phyloP scores from a whole-genome alignment of 2,797 vertebrate genomes.

The Falco novaeseelandiae region DNA sequence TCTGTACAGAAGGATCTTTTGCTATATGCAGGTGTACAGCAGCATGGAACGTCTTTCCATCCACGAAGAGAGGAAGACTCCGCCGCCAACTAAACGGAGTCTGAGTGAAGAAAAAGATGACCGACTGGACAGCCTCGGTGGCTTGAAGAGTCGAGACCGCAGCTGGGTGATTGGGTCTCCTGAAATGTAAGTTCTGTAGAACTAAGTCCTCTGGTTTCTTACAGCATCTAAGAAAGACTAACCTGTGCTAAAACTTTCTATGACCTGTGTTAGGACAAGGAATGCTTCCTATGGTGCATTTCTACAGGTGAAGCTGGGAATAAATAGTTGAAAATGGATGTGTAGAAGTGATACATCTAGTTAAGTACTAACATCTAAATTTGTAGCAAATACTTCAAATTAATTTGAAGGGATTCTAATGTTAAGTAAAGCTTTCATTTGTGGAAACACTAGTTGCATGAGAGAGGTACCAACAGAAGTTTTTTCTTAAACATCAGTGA shows the following conservation, averaged over 20 bases:
- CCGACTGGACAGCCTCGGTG: slow-evolving; percentile 83
- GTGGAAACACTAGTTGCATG: not conserved
- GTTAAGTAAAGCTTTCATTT: not conserved
- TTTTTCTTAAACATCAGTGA: not conserved
- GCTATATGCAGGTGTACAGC: slow-evolving; percentile 87
- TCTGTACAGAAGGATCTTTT: not conserved
- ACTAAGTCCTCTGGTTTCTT: not conserved
- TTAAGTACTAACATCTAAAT: not conserved
- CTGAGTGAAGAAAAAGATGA: slow-evolving; percentile 95
- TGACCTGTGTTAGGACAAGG: not conserved
- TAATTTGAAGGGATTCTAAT: not conserved
- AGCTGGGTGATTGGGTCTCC: slow-evolving; percentile 94
- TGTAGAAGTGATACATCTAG: not conserved
- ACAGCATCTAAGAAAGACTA: not conserved
- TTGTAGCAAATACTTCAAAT: not conserved
- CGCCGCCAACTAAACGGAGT: slow-evolving; percentile 92
- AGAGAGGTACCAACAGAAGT: not conserved
- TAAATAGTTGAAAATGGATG: not conserved
- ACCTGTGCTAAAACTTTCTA: not conserved
- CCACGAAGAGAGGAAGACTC: slow-evolving; percentile 89
- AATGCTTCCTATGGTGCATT: not conserved
- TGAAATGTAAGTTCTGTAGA: slow-evolving; percentile 88
- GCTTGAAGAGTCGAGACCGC: slow-evolving; percentile 88
- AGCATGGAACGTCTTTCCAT: slow-evolving; percentile 96
- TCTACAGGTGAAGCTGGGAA: not conserved